phyloP scores from a whole-genome alignment of 2,113 vertebrate genomes.

The Chiloscyllium plagiosum region DNA sequence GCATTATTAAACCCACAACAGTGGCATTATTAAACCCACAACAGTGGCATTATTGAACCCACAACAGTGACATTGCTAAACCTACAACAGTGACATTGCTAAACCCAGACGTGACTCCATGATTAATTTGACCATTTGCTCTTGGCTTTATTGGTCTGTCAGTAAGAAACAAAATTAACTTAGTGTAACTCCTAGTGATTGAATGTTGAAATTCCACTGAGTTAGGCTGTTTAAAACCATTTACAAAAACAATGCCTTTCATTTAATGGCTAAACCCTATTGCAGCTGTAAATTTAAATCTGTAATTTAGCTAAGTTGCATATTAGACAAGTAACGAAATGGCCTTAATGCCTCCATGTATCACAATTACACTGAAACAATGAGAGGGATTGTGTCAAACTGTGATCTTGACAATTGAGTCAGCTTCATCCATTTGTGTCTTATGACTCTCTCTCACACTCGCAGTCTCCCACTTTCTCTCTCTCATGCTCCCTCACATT shows the following conservation, averaged over 20 bases:
- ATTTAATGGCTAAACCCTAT: background rate
- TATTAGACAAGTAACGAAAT: background rate
- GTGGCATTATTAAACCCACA: too few relatives aligned
- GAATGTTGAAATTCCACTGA: background rate
- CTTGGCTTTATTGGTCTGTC: background rate
- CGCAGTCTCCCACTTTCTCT: background rate
- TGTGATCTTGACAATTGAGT: background rate
- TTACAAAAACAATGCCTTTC: background rate
- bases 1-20: too few relatives aligned
- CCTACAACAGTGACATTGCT: too few relatives aligned
- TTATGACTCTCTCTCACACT: background rate
- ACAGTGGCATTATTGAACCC: too few relatives aligned
- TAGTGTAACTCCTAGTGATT: background rate
- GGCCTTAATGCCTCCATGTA: background rate
- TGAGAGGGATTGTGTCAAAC: background rate
- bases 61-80: too few relatives aligned
- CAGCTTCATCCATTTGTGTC: too few relatives aligned
- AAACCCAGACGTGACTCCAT: background rate
- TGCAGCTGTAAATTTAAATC: background rate
- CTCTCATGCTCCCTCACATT: background rate
- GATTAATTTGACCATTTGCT: background rate
- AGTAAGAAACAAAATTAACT: background rate
- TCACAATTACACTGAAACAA: background rate
- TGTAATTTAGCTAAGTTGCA: too few relatives aligned
- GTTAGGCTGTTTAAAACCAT: background rate